Evolutionary conservation across 2,113 vertebrate species (phyloP).

Genomic region (Balaenoptera acutorostrata): DNA sequence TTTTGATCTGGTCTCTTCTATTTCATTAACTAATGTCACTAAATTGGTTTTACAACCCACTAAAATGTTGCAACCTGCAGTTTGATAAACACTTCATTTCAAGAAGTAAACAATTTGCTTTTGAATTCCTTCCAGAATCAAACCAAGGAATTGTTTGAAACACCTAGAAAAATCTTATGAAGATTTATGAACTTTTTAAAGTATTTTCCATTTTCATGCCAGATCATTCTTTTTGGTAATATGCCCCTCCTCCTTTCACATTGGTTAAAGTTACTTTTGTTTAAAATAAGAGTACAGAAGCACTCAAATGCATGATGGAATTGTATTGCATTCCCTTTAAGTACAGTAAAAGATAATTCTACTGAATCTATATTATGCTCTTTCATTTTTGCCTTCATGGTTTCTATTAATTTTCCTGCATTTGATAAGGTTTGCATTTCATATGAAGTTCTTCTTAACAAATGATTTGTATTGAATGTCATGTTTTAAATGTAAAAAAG

Average conservation of each 20-base stretch:
- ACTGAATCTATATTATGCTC: constrained; percentile 6
- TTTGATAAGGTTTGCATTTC: constrained; percentile 27
- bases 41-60: background rate
- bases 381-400: constrained; percentile 46
- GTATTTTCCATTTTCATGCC: background rate
- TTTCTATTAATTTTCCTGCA: constrained; percentile 64
- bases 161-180: background rate
- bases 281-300: background rate
- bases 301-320: background rate
- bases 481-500: constrained; percentile 76
- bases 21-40: background rate
- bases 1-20: background rate
- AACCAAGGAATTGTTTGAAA: constrained; percentile 33
- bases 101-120: constrained; percentile 26
- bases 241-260: background rate
- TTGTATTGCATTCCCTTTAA: constrained; percentile 14
- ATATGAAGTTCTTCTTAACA: constrained; percentile 50
- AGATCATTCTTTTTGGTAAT: background rate
- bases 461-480: constrained; percentile 57
- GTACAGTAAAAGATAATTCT: constrained; percentile 12
- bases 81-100: constrained; percentile 15
- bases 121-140: background rate
- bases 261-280: background rate
- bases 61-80: background rate
- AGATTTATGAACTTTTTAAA: background rate